Conservation (phyloP, 92 coral and sea anemone genomes). For the Palythoa grandis region DNA sequence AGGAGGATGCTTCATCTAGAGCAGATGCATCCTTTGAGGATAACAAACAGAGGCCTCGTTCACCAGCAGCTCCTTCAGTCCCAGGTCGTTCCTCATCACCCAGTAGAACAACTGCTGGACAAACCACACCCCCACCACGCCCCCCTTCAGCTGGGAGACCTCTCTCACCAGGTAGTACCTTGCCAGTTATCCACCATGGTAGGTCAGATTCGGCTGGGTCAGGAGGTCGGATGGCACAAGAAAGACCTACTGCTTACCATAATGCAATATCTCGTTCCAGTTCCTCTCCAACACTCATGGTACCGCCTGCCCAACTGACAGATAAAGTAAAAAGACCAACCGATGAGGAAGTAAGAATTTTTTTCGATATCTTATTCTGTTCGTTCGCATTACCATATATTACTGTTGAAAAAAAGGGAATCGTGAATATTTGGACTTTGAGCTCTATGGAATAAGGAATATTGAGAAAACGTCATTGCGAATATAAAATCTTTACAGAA, state of each 20-base stretch:
- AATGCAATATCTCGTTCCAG: constrained; percentile 38
- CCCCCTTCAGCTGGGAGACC: constrained; percentile 51
- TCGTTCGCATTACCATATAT: no score
- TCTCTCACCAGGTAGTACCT: constrained; percentile 25
- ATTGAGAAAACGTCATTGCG: no score
- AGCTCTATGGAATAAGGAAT: no score
- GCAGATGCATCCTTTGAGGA: constrained; percentile 25
- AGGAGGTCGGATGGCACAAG: neutral
- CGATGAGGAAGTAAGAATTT: constrained; percentile 66
- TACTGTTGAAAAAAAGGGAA: no score
- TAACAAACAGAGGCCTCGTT: constrained; percentile 21
- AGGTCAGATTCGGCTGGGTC: constrained; percentile 39
- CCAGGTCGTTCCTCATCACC: constrained; percentile 27
- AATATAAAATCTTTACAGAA: no score
- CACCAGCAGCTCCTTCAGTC: constrained; percentile 6
- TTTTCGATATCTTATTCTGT: no score
- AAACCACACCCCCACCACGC: constrained; percentile 49
- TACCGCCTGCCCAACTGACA: constrained; percentile 69
- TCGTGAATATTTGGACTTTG: no score
- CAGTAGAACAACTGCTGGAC: constrained; percentile 42
- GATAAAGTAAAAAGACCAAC: constrained; percentile 83
- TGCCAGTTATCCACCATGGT: constrained; percentile 21
- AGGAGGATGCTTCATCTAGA: constrained; percentile 8
- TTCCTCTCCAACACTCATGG: constrained; percentile 73
- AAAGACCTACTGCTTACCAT: neutral